Base-by-base conservation (phyloP, 1,140 invertebrate genomes). In the Xylocopa sonorina region DNA sequence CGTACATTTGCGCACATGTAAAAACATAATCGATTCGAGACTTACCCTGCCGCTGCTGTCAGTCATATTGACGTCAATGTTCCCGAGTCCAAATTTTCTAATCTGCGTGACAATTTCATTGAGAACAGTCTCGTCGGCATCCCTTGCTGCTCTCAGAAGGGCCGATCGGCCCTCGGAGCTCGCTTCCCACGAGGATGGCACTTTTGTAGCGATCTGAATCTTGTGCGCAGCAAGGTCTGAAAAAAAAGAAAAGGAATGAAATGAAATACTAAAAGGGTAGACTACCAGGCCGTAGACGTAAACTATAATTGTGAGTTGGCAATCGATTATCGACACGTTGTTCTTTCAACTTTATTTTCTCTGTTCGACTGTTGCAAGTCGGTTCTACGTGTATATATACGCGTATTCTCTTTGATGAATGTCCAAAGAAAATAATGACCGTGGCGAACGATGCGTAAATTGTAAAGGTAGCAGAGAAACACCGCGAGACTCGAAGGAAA, bases 21-120 rank as follows among this genome's bases (percentile, higher is more conserved):
- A 32, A 34, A 1, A 46, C 2, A 16, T 55, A 43, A 75, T 41
- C 7, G 18, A 48, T 34, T 14, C 38, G 27, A 2, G 4, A 81
- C 90, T 92, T 69, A 93, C 93, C 82, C 93, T 87, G 62, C 93
- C 93, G 78, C 92, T 93, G 57, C 84, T 81, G 57, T 93, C 93
- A 10, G 82, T 82, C 43, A 91, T 80, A 76, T 93, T 93, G n/a
- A 93, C 83, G 58, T 93, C 91, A 62, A 90, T 80, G 21, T 88
- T 76, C 1, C 82, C 83, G 10, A 89, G 58, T 46, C 87, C 89
- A 14, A 87, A 82, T 60, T 88, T 89, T 38, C 88, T 81, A 2
- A 88, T 86, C 4, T 86, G 86, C 0, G 80, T 72, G 27, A 93
- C 82, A 9, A 93, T 87, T 46, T 88, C 87, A 18, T 83, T 88